Percentiles rank a stretch among this genome's conserved stretches.
Evolutionary conservation across 1,140 invertebrate genomes (phyloP).

Genomic region (Holotrichia oblita): DNA sequence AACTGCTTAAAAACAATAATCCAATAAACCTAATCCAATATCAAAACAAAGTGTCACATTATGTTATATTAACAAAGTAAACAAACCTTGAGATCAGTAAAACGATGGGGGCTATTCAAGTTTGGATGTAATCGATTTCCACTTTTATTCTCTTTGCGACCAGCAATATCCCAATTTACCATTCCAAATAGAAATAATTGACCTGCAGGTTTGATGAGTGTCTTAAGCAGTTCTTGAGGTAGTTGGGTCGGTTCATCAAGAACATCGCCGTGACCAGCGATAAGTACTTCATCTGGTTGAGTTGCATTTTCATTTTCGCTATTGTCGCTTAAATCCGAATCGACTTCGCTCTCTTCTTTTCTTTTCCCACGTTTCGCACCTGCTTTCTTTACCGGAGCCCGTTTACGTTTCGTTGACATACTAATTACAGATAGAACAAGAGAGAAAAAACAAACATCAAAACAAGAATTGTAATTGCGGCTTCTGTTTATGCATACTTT

Average conservation of each 20-base stretch:
- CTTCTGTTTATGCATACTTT: neutral
- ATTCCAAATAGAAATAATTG: conserved; percentile 69
- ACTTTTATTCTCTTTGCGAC: conserved; percentile 66
- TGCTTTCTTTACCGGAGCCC: conserved; percentile 55
- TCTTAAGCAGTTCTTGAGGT: conserved; percentile 69
- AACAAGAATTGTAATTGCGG: neutral
- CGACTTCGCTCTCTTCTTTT: conserved; percentile 64
- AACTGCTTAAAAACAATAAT: too few relatives aligned
- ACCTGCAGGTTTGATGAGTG: conserved; percentile 69
- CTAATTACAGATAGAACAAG: neutral
- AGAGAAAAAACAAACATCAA: conserved; percentile 30
- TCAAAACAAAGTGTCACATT: too few relatives aligned
- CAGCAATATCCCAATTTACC: conserved; percentile 72
- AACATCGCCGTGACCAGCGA: conserved; percentile 62
- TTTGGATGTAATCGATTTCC: conserved; percentile 70
- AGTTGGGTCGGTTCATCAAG: conserved; percentile 63
- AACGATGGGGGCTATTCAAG: conserved; percentile 71
- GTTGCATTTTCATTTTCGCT: conserved; percentile 60
- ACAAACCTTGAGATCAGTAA: conserved; percentile 68
- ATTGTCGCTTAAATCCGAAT: conserved; percentile 63
- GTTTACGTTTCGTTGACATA: conserved; percentile 58
- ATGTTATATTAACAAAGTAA: neutral
- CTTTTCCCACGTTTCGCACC: conserved; percentile 61
- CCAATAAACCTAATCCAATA: too few relatives aligned
- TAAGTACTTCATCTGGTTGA: conserved; percentile 64